A percentile compares a stretch with the other conserved stretches of the same genome.
Conservation (phyloP, 2,888 invertebrate species). For the Petrophora chlorosata region DNA sequence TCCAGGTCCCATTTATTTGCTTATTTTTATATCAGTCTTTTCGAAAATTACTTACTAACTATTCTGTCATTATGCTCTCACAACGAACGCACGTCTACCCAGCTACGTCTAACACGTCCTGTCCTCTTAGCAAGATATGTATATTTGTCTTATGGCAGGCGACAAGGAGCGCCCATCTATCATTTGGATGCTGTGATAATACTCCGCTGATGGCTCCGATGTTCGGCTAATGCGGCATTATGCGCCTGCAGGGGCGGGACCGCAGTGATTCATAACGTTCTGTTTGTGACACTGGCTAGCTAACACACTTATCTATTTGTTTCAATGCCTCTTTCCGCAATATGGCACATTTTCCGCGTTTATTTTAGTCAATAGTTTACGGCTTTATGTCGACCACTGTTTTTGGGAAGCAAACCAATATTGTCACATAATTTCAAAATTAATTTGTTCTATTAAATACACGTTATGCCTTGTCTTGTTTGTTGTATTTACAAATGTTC, state of each 20-base stretch:
- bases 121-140: no score
- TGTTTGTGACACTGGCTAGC: slow-evolving; percentile 35
- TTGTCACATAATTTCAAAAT: no score
- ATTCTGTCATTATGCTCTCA: slow-evolving; percentile 10
- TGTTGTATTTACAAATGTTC: no score
- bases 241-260: slow-evolving; percentile 36
- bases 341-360: not conserved
- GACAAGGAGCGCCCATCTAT: slow-evolving; percentile 33
- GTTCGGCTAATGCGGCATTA: slow-evolving; percentile 54
- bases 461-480: no score
- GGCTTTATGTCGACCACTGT: no score
- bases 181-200: slow-evolving; percentile 36
- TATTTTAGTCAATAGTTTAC: no score
- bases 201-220: slow-evolving; percentile 50
- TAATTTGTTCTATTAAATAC: no score
- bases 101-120: no score
- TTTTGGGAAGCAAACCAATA: no score
- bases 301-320: slow-evolving; percentile 34
- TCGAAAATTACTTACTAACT: no score
- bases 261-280: slow-evolving; percentile 40
- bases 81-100: slow-evolving; percentile 5
- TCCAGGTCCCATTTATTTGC: slow-evolving; percentile 26
- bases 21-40: no score
- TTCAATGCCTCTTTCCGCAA: slow-evolving; percentile 3
- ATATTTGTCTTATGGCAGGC: slow-evolving; percentile 30